phyloP scores from a whole-genome alignment of 2,797 vertebrate genomes.

The Periparus ater region DNA sequence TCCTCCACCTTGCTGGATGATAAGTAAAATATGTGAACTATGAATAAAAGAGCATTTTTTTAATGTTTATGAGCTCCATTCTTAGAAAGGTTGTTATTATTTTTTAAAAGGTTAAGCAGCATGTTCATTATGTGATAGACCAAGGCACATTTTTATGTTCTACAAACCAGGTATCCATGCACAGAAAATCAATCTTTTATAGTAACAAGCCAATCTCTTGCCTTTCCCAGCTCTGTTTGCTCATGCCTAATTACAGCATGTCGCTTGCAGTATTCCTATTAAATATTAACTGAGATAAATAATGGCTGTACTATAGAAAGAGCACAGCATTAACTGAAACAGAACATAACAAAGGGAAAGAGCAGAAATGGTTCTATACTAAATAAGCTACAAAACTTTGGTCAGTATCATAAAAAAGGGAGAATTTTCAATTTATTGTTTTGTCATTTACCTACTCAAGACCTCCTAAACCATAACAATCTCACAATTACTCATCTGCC shows the following conservation, averaged over 20 bases:
- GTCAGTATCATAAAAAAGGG: neutral
- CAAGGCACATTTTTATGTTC: neutral
- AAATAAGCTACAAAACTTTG: neutral
- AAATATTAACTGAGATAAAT: neutral
- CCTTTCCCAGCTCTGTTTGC: neutral
- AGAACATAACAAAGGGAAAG: neutral
- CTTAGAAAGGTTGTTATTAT: neutral
- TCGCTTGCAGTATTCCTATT: neutral
- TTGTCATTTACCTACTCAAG: neutral
- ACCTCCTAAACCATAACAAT: neutral
- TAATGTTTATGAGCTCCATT: neutral
- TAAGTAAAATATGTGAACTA: neutral
- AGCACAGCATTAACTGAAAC: neutral
- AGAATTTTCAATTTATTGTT: neutral
- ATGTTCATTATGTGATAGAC: neutral
- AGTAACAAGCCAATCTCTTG: neutral
- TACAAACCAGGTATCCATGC: neutral
- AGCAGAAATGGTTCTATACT: neutral
- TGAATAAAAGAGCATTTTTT: neutral
- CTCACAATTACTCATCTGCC: neutral
- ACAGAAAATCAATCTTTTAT: neutral
- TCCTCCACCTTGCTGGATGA: neutral
- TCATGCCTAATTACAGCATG: neutral
- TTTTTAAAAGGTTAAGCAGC: neutral
- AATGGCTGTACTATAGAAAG: neutral